Evolutionary conservation across 2,797 vertebrate species (phyloP).

Genomic region (Periophthalmus magnuspinnatus): DNA sequence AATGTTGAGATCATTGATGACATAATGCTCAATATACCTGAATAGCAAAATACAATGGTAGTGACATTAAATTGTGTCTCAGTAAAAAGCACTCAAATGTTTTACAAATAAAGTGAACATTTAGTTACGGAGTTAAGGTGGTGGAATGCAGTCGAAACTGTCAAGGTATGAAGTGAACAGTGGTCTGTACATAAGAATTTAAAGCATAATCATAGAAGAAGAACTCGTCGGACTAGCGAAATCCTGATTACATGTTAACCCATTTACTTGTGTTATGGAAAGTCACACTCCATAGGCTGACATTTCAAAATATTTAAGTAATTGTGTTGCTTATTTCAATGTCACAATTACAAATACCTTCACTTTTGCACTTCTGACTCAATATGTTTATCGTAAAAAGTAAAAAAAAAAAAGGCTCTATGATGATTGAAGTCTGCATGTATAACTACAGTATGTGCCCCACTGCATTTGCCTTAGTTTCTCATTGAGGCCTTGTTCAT

Average conservation of each 20-base stretch:
- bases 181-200: too few relatives aligned
- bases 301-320: constrained; percentile 30
- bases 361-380: constrained; percentile 24
- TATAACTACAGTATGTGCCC: constrained; percentile 24
- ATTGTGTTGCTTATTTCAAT: constrained; percentile 31
- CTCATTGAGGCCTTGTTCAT: constrained; percentile 69
- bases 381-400: too few relatives aligned
- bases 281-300: neutral
- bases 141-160: too few relatives aligned
- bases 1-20: constrained; percentile 15
- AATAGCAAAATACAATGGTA: neutral
- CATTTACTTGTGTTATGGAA: neutral
- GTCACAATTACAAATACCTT: constrained; percentile 7
- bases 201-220: too few relatives aligned
- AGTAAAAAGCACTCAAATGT: neutral
- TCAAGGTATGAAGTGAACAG: too few relatives aligned
- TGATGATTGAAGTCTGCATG: constrained; percentile 25
- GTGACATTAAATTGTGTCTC: neutral
- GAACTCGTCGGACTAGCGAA: too few relatives aligned
- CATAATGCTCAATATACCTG: neutral
- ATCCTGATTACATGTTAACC: neutral
- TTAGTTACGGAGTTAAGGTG: neutral
- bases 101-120: neutral
- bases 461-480: constrained; percentile 66
- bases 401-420: constrained; percentile 33